Conservation (phyloP, 2,888 invertebrate genomes). For the Nebria salina region DNA sequence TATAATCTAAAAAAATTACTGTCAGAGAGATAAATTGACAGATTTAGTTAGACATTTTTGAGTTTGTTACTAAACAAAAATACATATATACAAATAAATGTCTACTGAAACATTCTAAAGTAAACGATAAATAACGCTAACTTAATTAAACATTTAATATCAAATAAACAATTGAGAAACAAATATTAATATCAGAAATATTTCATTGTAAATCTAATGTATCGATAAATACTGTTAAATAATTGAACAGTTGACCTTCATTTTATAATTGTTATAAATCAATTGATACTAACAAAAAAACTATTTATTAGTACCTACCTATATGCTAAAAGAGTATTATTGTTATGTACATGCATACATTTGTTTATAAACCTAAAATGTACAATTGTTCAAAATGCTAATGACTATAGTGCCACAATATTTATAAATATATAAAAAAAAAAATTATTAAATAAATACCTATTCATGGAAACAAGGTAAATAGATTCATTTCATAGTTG, state of each 20-base stretch:
- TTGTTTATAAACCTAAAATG: not conserved
- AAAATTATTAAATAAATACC: not conserved
- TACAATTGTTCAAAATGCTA: no score
- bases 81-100: no score
- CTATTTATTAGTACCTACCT: not conserved
- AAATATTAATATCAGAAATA: slow-evolving; percentile 12
- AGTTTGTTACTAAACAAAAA: no score
- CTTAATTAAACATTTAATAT: no score
- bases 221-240: slow-evolving; percentile 15
- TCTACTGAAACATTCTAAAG: not conserved
- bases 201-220: slow-evolving; percentile 13
- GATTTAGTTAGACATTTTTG: no score
- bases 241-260: not conserved
- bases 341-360: not conserved
- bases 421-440: not conserved
- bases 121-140: slow-evolving; percentile 26
- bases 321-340: not conserved
- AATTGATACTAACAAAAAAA: no score
- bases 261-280: not conserved
- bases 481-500: not conserved
- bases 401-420: no score
- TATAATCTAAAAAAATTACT: slow-evolving; percentile 34
- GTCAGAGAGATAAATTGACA: slow-evolving; percentile 30
- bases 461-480: not conserved
- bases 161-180: not conserved